phyloP scores from a whole-genome alignment of 2,797 vertebrate genomes.

The Sternotherus odoratus region DNA sequence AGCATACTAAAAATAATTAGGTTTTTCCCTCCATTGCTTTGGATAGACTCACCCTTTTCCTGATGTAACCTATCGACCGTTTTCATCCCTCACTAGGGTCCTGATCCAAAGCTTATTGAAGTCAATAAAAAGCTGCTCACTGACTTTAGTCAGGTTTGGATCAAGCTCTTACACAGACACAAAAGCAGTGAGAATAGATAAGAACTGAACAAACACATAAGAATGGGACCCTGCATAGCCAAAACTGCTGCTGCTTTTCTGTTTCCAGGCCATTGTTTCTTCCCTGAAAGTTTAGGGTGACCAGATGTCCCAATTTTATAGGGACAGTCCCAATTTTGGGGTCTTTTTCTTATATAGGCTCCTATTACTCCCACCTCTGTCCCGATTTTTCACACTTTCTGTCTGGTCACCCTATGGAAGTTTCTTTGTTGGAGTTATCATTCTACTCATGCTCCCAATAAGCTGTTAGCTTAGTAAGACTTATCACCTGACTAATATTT shows the following conservation, averaged over 20 bases:
- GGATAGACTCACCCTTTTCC: neutral
- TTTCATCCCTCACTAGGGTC: neutral
- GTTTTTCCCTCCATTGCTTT: neutral
- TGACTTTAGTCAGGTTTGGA: fast-evolving
- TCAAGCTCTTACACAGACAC: fast-evolving
- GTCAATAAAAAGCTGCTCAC: fast-evolving
- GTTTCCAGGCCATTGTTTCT: neutral
- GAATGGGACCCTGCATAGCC: fast-evolving
- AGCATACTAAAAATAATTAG: neutral
- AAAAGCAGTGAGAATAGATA: neutral
- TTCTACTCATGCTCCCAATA: fast-evolving
- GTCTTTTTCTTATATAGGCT: no score
- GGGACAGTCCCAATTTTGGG: no score
- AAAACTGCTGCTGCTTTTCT: neutral
- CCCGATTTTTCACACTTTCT: no score
- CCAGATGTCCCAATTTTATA: no score
- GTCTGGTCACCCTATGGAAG: no score
- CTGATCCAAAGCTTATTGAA: neutral
- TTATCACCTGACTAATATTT: neutral
- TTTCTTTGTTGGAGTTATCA: fast-evolving
- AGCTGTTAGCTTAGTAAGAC: neutral
- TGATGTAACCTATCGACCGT: neutral
- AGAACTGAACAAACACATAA: fast-evolving
- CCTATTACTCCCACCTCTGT: no score
- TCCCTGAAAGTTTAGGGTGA: neutral